Percentiles rank a stretch among this genome's conserved stretches.
phyloP scores from a whole-genome alignment of 2,797 vertebrate genomes.

The Bovichtus variegatus region DNA sequence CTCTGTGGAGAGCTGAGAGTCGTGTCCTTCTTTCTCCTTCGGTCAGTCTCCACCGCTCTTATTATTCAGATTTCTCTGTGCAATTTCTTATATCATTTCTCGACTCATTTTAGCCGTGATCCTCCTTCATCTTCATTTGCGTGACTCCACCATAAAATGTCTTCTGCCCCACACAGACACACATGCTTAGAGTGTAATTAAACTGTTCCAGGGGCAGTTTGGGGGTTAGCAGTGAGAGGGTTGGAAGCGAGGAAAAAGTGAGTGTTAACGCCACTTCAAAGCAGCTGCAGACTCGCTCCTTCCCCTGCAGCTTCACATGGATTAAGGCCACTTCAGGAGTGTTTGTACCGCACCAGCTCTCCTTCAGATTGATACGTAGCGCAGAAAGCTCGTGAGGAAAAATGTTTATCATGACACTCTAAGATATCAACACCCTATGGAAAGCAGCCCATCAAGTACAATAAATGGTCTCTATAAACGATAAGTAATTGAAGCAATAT shows the following conservation, averaged over 20 bases:
- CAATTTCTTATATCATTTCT: slow-evolving; percentile 28
- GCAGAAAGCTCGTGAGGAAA: slow-evolving; percentile 1
- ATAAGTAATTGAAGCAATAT: background rate
- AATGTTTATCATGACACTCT: slow-evolving; percentile 9
- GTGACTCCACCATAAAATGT: slow-evolving; percentile 51
- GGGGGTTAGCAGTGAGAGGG: slow-evolving; percentile 29
- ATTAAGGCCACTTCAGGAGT: slow-evolving; percentile 60
- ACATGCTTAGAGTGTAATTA: slow-evolving; percentile 43
- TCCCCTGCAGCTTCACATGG: slow-evolving; percentile 49
- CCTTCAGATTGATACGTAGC: slow-evolving; percentile 15
- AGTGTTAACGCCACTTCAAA: slow-evolving; percentile 55
- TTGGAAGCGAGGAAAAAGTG: slow-evolving; percentile 14
- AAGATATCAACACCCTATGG: slow-evolving; percentile 1
- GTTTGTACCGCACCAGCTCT: slow-evolving; percentile 38
- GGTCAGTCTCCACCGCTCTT: slow-evolving; percentile 3
- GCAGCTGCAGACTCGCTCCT: slow-evolving; percentile 23
- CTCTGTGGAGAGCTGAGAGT: background rate
- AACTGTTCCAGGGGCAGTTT: slow-evolving; percentile 41
- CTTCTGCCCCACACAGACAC: slow-evolving; percentile 20
- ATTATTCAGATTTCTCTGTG: slow-evolving; percentile 4
- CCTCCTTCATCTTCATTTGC: slow-evolving; percentile 50
- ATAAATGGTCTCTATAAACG: background rate
- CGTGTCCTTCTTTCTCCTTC: slow-evolving; percentile 6
- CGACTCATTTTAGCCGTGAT: slow-evolving; percentile 39
- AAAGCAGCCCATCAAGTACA: slow-evolving; percentile 9